Conservation (phyloP, 2,113 vertebrate species). For the Centrocercus urophasianus region DNA sequence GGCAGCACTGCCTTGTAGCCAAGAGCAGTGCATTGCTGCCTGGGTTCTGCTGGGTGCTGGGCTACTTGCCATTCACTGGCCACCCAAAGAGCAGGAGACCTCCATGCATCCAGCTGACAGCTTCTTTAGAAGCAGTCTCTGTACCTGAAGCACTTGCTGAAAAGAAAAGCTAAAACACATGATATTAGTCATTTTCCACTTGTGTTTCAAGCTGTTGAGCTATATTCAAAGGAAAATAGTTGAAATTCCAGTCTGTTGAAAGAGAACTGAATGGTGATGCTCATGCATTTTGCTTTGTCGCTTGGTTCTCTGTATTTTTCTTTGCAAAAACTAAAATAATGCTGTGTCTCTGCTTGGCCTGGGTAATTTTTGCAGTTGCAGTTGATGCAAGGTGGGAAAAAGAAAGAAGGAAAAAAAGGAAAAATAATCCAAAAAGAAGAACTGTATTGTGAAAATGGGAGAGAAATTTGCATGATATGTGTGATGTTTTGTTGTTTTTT, state of each 20-base stretch:
- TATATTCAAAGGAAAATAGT: not conserved
- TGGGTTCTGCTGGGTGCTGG: not conserved
- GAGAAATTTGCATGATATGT: not conserved
- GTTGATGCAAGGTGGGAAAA: not conserved
- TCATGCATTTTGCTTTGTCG: not conserved
- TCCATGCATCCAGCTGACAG: not conserved
- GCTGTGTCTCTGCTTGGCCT: not conserved
- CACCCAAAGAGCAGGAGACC: not conserved
- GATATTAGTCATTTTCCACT: not conserved
- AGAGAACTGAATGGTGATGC: not conserved
- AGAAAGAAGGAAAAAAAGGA: not conserved
- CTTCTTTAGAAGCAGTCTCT: not conserved
- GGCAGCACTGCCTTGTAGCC: not conserved
- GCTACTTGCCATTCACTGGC: rapidly evolving
- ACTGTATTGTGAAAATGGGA: not conserved
- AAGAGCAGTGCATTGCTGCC: not conserved
- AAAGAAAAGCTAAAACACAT: not conserved
- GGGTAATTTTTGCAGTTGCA: not conserved
- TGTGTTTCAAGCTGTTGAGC: not conserved
- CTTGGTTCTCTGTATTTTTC: not conserved
- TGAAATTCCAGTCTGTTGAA: not conserved
- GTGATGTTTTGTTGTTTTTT: not conserved
- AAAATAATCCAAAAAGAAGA: not conserved
- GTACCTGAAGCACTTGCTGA: not conserved
- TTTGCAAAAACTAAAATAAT: not conserved